Percentiles rank a stretch among this genome's conserved stretches.
Conservation (phyloP, 2,113 vertebrate genomes). For the Argyrosomus japonicus region DNA sequence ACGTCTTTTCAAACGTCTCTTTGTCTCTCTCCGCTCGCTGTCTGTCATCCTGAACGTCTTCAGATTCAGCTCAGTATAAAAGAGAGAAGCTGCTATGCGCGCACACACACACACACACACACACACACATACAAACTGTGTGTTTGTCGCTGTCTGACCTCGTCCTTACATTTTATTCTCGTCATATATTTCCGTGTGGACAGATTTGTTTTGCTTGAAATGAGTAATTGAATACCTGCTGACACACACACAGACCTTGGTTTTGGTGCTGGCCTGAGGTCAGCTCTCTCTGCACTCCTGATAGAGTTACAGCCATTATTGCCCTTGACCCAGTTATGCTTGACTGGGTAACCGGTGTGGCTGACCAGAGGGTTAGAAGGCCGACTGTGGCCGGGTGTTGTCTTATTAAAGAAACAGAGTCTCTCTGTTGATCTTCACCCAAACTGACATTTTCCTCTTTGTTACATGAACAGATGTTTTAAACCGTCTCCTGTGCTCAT, state of each 20-base stretch:
- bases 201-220: neutral
- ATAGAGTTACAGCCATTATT: slow-evolving; percentile 1
- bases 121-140: neutral
- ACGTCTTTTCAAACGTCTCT: neutral
- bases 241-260: neutral
- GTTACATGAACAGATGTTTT: neutral
- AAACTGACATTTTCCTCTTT: neutral
- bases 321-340: slow-evolving; percentile 46
- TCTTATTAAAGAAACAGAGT: neutral
- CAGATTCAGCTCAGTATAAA: neutral
- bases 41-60: neutral
- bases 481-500: neutral
- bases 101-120: neutral
- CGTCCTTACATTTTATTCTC: neutral
- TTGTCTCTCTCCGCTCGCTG: neutral
- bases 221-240: neutral
- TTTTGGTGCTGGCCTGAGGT: neutral
- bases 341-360: neutral
- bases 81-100: neutral
- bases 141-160: slow-evolving; percentile 17
- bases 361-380: slow-evolving; percentile 16
- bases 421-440: neutral
- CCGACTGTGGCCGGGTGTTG: neutral
- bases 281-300: neutral
- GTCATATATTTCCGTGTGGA: neutral